Conservation (phyloP, 1,140 invertebrate species). For the Antheraea pernyi region DNA sequence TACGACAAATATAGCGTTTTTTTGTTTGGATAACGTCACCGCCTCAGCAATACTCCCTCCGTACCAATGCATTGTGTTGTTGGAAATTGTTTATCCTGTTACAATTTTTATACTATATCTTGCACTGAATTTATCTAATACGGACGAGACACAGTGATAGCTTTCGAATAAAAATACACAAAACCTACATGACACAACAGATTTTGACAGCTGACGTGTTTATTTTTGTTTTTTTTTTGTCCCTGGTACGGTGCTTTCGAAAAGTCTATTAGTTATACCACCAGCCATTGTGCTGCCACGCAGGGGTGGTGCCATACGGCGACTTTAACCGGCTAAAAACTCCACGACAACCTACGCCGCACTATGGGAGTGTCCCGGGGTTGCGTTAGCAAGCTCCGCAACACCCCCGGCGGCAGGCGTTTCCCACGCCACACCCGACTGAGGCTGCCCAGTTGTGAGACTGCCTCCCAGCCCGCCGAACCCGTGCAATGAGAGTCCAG, state of each 20-base stretch:
- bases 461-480: too few relatives aligned
- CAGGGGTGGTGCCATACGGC: too few relatives aligned
- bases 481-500: too few relatives aligned
- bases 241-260: conserved; percentile 7
- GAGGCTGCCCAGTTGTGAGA: too few relatives aligned
- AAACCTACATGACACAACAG: conserved; percentile 69
- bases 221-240: conserved; percentile 42
- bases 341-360: too few relatives aligned
- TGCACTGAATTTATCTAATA: conserved; percentile 47
- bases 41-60: conserved; percentile 88
- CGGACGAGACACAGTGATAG: conserved; percentile 35
- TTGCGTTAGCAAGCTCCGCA: too few relatives aligned
- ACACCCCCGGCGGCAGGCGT: too few relatives aligned
- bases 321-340: too few relatives aligned
- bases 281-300: too few relatives aligned
- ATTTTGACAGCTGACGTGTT: conserved; percentile 72
- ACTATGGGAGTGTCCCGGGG: too few relatives aligned
- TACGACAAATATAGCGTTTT: conserved; percentile 89
- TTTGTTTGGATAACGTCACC: conserved; percentile 85
- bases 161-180: conserved; percentile 59
- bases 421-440: too few relatives aligned
- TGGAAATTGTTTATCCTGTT: conserved; percentile 33
- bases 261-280: conserved; percentile 8
- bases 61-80: conserved; percentile 88
- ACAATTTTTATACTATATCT: conserved; percentile 35